Evolutionary conservation across 2,113 vertebrate genomes (phyloP), one percentile per base, ranked within the genome.

Genomic region (Oryzias woworae): DNA sequence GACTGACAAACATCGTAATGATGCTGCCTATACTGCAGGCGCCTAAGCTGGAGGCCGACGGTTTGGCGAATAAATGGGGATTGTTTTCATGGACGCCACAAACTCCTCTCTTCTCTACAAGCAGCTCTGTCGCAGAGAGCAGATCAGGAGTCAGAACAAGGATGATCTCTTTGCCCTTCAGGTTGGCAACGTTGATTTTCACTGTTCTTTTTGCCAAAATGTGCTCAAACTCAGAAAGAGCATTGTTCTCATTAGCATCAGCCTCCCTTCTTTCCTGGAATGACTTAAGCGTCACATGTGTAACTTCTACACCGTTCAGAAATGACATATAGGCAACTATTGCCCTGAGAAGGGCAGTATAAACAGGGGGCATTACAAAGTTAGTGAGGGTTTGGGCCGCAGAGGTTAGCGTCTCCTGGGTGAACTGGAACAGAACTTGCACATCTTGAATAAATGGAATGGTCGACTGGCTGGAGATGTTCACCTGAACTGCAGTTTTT

Each of bases 41-140:
- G 46, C 41, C 65, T 0, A 14, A n/a, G 14, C 3, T 7, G 1
- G 6, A 51, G 12, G 42, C 36, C 1, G 5, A 31, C 5, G 78
- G 71, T 23, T 22, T 66, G 0, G 57, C 83, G 26, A 89, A 88
- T 12, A 89, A 18, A 28, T 72, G 81, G 14, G 58, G 54, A 5
- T 85, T 85, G 0, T 31, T 7, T 12, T 62, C 4, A 31, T 24
- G 24, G 0, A 88, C 75, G 0, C 65, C 69, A 1, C 81, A 85
- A 0, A 48, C 8, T 15, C 57, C 54, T 60, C 85, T 75, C 51
- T 83, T 87, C 17, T 46, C 62, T 22, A 59, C 57, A 0, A 87
- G 71, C 60, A 84, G 31, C 0, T 17, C 64, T 8, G 82, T 0
- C 0, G 80, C 74, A 17, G 44, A 14, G 13, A 85, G 59, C 8